Evolutionary conservation across 2,797 vertebrate species (phyloP), one percentile per base, ranked within the genome.

Genomic region (Propithecus perrieri): DNA sequence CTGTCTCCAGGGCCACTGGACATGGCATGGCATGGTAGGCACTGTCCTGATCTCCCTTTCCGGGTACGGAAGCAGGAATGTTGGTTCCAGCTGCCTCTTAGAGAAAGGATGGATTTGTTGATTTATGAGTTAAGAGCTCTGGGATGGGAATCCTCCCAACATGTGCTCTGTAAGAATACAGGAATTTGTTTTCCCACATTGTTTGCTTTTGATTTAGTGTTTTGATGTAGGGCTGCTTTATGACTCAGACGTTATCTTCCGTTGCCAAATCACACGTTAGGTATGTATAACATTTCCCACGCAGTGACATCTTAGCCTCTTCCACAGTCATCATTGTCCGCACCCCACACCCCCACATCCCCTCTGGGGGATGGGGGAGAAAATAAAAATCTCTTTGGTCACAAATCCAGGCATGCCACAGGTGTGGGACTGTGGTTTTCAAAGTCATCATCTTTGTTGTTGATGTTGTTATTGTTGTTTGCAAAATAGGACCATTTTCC

Each of bases 191-290:
- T 89, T 92, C 95, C 96, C 79, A 91, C 69, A 89, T 91, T 95
- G 91, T 95, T 97, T 91, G 91, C 94, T 93, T 91, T 96, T 95
- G 97, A 96, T 96, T 97, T 95, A 96, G 76, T 87, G 86, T 95
- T 95, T 96, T 95, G 96, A 93, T 97, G 84, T 75, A 33, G 75
- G 57, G n/a, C 89, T 95, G 91, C 95, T 76, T 85, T 80, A 90
- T 97, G 96, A 96, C 91, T 97, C 97, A 97, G 93, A 96, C 89
- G 86, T 94, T 96, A 91, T 94, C 91, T 96, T 95, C 91, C 8
- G 1, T 65, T 94, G 95, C 97, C 91, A 95, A 88, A 85, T 95
- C 93, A 90, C 10, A 20, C 61, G 5, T 92, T 97, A 94, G 96
- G 97, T 97, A 95, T 97, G 97, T 72, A 48, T 85, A 84, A 63